Evolutionary conservation across 2,797 vertebrate species (phyloP), one percentile per base, ranked within the genome.

Genomic region (Perodicticus potto): DNA sequence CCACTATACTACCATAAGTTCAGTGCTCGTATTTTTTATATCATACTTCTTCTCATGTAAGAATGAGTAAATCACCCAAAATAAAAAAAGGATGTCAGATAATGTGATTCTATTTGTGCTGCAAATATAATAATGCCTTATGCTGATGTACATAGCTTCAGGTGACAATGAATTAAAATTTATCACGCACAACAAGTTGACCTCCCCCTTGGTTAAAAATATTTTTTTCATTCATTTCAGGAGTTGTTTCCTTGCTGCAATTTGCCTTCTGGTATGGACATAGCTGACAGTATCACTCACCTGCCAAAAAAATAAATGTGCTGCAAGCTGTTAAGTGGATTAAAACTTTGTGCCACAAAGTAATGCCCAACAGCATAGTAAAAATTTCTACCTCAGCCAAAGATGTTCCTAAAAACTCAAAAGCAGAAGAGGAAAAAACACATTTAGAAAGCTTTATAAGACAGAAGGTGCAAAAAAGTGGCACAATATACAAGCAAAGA

Each of bases 271-370:
- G 77, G 37, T 74, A 49, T 78, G 74, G 57, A 69, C 82, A 70
- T 45, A 89, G 76, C 61, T 87, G 83, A 67, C 17, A 59, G 45
- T n/a, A 73, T 69, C 43, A 40, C 27, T 34, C 63, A 61, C 67
- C 37, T 96, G 83, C 89, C 86, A 93, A 91, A 96, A 76, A 76
- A 83, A 34, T 65, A 84, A 83, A 94, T 86, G 67, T 94, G 67
- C 61, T 94, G 4, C 32, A 86, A 90, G 76, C 72, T 94, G 72
- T 85, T 90, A 91, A 95, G 69, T 96, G 81, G 43, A 96, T 97
- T 97, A 95, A 94, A 94, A 81, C 25, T 84, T 90, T 55, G 17
- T 91, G 37, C 76, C 19, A 86, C 74, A 78, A 29, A 84, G 8
- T 82, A 81, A 86, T 81, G 13, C 59, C 32, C 55, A 84, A 53